Conservation (phyloP, 23 tunicate genomes). For the Clavelina lepadiformis region DNA sequence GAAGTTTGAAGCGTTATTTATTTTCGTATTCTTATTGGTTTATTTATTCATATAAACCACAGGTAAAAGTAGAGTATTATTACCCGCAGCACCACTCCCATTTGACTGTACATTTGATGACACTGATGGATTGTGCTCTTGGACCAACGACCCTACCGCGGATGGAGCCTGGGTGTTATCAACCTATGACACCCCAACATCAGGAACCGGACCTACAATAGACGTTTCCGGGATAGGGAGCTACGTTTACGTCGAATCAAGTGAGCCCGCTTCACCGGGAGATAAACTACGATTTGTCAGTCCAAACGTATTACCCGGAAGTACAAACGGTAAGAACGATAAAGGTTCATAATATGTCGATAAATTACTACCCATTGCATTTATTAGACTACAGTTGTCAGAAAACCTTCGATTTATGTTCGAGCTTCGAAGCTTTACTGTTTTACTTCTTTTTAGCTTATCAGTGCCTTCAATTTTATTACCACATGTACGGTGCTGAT, state of each 20-base stretch:
- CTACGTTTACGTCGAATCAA: slow-evolving; percentile 54
- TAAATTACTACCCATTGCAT: neutral
- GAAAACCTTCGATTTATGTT: neutral
- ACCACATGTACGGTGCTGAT: slow-evolving; percentile 64
- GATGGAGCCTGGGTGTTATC: slow-evolving; percentile 36
- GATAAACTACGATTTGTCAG: slow-evolving; percentile 26
- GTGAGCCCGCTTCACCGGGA: slow-evolving; percentile 27
- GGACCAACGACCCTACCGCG: slow-evolving; percentile 32
- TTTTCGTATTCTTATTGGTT: neutral
- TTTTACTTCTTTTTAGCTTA: slow-evolving; percentile 9
- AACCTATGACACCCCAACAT: slow-evolving; percentile 29
- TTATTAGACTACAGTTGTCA: neutral
- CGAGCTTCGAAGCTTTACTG: neutral
- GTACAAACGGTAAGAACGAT: too few species aligned
- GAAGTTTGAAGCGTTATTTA: too few species aligned
- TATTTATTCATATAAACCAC: neutral
- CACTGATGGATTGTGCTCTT: slow-evolving; percentile 48
- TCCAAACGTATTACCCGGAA: too few species aligned
- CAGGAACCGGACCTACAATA: slow-evolving; percentile 47
- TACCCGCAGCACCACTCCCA: slow-evolving; percentile 30
- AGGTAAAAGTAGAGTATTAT: neutral
- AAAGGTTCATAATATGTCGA: too few species aligned
- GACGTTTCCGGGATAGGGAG: slow-evolving; percentile 43
- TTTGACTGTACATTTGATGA: slow-evolving; percentile 60
- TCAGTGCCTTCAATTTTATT: slow-evolving; percentile 41